Evolutionary conservation across 2,888 invertebrate genomes (phyloP), one percentile per base, ranked within the genome.

Genomic region (Minunthozetes semirufus): DNA sequence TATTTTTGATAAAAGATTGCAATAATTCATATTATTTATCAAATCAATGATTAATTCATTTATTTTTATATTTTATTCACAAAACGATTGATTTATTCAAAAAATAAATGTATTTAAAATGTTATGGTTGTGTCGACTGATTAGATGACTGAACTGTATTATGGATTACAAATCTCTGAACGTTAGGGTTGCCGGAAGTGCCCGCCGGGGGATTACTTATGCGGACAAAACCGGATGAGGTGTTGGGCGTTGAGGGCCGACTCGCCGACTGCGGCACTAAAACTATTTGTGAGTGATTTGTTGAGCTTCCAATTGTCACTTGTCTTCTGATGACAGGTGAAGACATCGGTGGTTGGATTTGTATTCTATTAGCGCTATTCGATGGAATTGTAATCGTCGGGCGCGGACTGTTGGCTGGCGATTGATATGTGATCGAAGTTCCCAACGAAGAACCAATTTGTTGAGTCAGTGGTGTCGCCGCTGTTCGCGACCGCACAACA

Each of bases 381-480:
- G 68, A n/a, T 4, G 68, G 38, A 5, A 68, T 42, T 17, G 61
- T 29, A 25, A 61, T 61, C 13, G 22, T 29, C 13, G 33, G 13
- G 6, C 38, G 68, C 3, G 38, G 68, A 2, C 38, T 22, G 22
- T 46, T 68, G 13, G 22, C 38, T 9, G 68, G 68, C 68, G 42
- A 42, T 15, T 68, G 68, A 68, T 68, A 68, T 38, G 68, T 22
- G 2, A 68, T 46, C 15, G 68, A 42, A 68, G 38, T 22, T 38
- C 42, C 68, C 42, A 68, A 68, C 46, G 42, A 46, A 11, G 68
- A 19, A n/a, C 42, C 38, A n/a, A 68, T 68, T 68, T 68, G 68
- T 38, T 6, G 68, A 11, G 68, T 68, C 11, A 68, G 22, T 22
- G 68, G 68, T 22, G 68, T 68, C 17, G 42, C 68, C 19, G 42